Evolutionary conservation across 2,797 vertebrate genomes (phyloP), one percentile per base, ranked within the genome.

Genomic region (Rhinophrynus dorsalis): DNA sequence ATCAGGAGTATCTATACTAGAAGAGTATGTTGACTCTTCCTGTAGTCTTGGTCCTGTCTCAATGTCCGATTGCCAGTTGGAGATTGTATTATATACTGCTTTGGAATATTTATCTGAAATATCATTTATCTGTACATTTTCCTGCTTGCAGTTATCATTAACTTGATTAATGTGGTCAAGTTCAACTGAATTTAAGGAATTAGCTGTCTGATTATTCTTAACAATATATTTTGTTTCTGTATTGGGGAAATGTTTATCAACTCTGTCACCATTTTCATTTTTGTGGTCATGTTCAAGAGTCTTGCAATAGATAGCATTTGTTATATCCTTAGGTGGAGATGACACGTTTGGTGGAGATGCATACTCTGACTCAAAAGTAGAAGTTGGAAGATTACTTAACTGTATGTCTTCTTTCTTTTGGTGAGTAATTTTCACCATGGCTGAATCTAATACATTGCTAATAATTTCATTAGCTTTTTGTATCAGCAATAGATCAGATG

Each of bases 401-500:
- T n/a, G n/a, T n/a, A n/a, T n/a, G n/a, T n/a, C n/a, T n/a, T n/a
- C n/a, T n/a, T n/a, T n/a, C n/a, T 40, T 40, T 6, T 40, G 4
- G 37, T 12, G n/a, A 5, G 37, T 15, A 1, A 40, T 15, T 15
- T 40, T n/a, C n/a, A 12, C 37, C n/a, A 69, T 42, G 44, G 81
- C 83, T 63, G 83, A 82, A 66, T 51, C 64, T 48, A 90, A 83
- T 78, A 84, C 77, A 0, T 66, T 81, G 40, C 68, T 29, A 71
- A 81, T 78, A 48, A 88, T 74, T 38, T 79, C 80, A 63, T 80
- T 78, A 60, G 84, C 85, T 62, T 83, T 89, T 75, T 78, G 30
- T 15, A 42, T 40, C 6, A 70, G 35, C 32, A 62, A 47, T 12
- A 42, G 15, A 45, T 55, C 45, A 5, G 50, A 40, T 55, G 30